A percentile compares a stretch with the other conserved stretches of the same genome.
Conservation (phyloP, 1,140 invertebrate species). For the Drosophila prosaltans region DNA sequence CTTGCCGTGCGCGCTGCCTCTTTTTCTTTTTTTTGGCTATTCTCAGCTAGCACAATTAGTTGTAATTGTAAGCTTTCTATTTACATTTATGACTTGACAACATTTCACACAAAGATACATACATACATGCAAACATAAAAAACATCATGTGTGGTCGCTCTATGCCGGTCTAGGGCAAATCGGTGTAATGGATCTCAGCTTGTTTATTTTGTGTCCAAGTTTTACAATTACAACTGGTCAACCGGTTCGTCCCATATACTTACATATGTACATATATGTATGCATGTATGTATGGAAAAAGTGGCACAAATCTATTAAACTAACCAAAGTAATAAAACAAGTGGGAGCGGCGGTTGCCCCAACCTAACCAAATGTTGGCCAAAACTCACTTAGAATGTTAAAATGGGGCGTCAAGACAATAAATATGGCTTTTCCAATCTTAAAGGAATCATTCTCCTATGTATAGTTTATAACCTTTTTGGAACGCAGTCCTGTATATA, state of each 20-base stretch:
- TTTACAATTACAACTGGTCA: slow-evolving; percentile 7
- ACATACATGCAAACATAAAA: background rate
- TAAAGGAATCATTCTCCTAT: no score
- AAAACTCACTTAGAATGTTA: background rate
- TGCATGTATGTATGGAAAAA: slow-evolving; percentile 3
- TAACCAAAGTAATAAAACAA: slow-evolving; percentile 21
- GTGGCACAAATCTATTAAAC: slow-evolving; percentile 27
- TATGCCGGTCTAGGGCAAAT: background rate
- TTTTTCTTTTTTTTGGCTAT: background rate
- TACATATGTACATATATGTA: slow-evolving; percentile 22
- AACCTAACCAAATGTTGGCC: background rate
- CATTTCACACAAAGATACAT: background rate
- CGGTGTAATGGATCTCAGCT: slow-evolving; percentile 2
- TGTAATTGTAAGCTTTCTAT: slow-evolving; percentile 17
- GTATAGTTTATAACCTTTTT: no score
- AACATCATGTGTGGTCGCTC: slow-evolving; percentile 5
- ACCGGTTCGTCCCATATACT: slow-evolving; percentile 1
- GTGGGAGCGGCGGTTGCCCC: slow-evolving; percentile 3
- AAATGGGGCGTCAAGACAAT: no score
- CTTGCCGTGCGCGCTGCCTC: background rate
- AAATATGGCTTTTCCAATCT: no score
- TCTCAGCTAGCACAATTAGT: slow-evolving; percentile 21
- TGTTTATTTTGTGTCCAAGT: slow-evolving; percentile 8
- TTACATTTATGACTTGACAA: slow-evolving; percentile 16
- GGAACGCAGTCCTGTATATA: no score